These are phyloP conservation scores for Lacerta viridis DNA, from an alignment of 2,797 vertebrate genomes.

Conservation along the genomic window DNA sequence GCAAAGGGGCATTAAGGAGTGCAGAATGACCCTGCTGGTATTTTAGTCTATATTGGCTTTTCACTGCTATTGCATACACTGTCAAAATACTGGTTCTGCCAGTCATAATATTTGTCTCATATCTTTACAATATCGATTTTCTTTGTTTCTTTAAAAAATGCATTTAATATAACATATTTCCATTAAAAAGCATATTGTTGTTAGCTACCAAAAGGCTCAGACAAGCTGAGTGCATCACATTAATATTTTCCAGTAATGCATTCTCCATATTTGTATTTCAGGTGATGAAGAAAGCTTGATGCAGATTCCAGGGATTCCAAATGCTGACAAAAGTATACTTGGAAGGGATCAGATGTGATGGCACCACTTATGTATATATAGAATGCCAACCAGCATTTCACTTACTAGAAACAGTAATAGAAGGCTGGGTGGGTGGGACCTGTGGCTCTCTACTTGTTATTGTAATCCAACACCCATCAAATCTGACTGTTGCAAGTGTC, in stretches of 20 bases:
- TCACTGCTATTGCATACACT: background rate
- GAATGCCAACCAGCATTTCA: background rate
- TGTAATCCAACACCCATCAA: too few relatives aligned
- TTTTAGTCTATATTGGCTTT: constrained; percentile 7
- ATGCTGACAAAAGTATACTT: background rate
- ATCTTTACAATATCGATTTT: background rate
- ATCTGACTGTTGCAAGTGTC: too few relatives aligned
- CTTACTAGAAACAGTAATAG: background rate
- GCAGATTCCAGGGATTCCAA: background rate
- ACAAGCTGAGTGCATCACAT: background rate
- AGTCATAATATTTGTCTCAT: background rate
- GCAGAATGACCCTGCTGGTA: background rate
- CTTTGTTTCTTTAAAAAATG: background rate
- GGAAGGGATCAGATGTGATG: background rate
- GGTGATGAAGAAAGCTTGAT: too few relatives aligned
- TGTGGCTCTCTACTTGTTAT: too few relatives aligned
- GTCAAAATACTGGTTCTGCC: background rate
- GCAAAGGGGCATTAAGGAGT: background rate
- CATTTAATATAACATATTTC: constrained; percentile 8
- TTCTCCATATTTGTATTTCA: too few relatives aligned
- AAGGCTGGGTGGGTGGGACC: too few relatives aligned
- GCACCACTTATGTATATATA: background rate
- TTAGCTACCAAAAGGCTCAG: background rate
- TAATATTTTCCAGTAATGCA: background rate
- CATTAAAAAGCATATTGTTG: background rate